Base-by-base conservation (phyloP, 2,888 invertebrate species). In the Blastobasis lacticolella region DNA sequence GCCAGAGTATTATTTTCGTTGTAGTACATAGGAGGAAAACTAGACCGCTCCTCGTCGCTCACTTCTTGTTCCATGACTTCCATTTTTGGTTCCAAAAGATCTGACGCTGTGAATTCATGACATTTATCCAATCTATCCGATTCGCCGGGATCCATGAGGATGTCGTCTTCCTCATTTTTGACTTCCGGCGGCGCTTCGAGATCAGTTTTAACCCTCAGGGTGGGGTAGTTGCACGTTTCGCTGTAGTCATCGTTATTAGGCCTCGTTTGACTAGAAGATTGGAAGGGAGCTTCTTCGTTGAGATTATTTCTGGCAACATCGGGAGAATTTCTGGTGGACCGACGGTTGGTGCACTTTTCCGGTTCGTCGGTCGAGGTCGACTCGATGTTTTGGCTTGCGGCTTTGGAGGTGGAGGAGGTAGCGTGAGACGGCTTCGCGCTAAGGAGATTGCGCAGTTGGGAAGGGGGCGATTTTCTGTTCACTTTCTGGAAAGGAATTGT, bases 11-110 rank as follows among this genome's bases (percentile, higher is more conserved):
- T 87, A 57, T 81, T 87, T 62, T 88, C 88, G 59, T 74, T 77
- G 67, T 77, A 86, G 64, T 80, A 87, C 57, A 85, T 71, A 53
- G 79, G 85, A 55, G 78, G 84, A 61, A 81, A 87, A 60, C 63
- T 70, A 46, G 88, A 80, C 54, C 87, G 81, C 65, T 92, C 93
- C 62, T 93, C 93, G 69, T 93, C 93, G 71, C 93, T 93, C 58
- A 89, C 90, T 78, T 88, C 88, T 57, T 85, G 93, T 77, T 93
- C 93, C 71, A 93, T 92, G 62, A 92, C 88, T 87, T 93, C 93
- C 81, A 92, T 85, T 89, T 93, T 93, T 67, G 93, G 93, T 88
- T 92, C 88, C 59, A 88, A 71, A 62, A 88, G 78, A 69, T 89
- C 89, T 42, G 85, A 75, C 58, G 84, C 87, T 59, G 75, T 84